Conservation (phyloP, 2,888 invertebrate species). For the Clunio marinus region DNA sequence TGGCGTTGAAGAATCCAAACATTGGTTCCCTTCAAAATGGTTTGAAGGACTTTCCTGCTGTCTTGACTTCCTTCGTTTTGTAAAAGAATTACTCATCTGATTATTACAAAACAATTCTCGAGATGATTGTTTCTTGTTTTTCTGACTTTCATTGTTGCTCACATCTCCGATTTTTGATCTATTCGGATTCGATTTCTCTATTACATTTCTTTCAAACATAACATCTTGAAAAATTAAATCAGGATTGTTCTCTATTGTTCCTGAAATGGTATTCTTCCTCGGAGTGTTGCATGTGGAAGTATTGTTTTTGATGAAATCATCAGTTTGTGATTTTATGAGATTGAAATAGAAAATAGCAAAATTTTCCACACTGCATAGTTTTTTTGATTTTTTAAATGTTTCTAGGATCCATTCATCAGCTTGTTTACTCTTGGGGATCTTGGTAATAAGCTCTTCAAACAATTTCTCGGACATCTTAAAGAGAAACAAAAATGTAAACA, state of each 20-base stretch:
- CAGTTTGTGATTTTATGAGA: conserved; percentile 56
- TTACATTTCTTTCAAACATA: too few species aligned
- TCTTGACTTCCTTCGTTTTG: not conserved
- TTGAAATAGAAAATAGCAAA: conserved; percentile 59
- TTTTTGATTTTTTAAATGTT: not conserved
- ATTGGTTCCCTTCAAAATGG: too few species aligned
- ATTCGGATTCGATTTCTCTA: too few species aligned
- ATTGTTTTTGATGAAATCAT: conserved; percentile 45
- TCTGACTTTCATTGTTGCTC: not conserved
- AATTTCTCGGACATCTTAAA: not conserved
- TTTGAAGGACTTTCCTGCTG: not conserved
- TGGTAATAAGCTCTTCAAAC: not conserved
- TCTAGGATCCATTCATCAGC: not conserved
- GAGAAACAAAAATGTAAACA: not conserved
- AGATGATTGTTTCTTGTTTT: conserved; percentile 19
- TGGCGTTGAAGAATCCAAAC: not conserved
- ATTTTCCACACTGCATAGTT: conserved; percentile 48
- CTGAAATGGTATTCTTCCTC: conserved; percentile 36
- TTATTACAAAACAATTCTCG: not conserved
- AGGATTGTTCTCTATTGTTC: not conserved
- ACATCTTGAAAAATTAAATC: too few species aligned
- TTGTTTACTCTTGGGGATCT: not conserved
- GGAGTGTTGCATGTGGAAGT: conserved; percentile 42
- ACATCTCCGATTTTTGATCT: too few species aligned
- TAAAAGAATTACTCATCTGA: not conserved